These are phyloP conservation scores for Megalonaias nervosa DNA, from an alignment of 1,140 invertebrate species.

Conservation along the genomic window DNA sequence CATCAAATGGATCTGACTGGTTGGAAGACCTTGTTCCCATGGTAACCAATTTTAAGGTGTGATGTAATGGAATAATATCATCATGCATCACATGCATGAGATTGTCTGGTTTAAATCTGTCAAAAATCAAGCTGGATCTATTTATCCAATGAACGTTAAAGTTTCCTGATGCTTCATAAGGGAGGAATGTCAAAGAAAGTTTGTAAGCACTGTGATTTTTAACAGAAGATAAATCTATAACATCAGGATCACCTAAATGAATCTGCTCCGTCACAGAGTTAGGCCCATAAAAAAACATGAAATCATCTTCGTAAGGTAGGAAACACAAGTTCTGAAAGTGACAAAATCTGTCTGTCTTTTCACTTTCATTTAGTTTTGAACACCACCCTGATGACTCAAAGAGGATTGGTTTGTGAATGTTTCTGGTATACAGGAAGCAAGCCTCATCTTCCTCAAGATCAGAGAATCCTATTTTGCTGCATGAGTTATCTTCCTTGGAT, in stretches of 20 bases:
- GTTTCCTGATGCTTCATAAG: slow-evolving; percentile 33
- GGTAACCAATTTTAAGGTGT: slow-evolving; percentile 62
- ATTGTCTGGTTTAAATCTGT: slow-evolving; percentile 75
- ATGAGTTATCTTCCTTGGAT: no score
- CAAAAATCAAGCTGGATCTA: slow-evolving; percentile 54
- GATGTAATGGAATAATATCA: slow-evolving; percentile 74
- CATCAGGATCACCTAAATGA: slow-evolving; percentile 32
- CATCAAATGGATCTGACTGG: slow-evolving; percentile 34
- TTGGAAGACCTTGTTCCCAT: slow-evolving; percentile 1
- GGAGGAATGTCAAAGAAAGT: slow-evolving; percentile 63
- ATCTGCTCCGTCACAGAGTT: slow-evolving; percentile 22
- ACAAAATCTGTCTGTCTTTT: slow-evolving; percentile 50
- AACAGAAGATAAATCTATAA: slow-evolving; percentile 67
- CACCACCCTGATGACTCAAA: no score
- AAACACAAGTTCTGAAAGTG: slow-evolving; percentile 70
- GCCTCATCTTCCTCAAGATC: no score
- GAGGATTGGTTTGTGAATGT: no score
- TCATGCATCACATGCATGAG: slow-evolving; percentile 77
- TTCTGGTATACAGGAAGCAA: no score
- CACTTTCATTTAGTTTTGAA: no score
- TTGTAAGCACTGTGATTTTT: slow-evolving; percentile 64
- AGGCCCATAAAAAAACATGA: slow-evolving; percentile 60
- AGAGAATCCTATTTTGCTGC: no score
- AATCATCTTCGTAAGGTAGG: slow-evolving; percentile 54
- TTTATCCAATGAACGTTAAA: slow-evolving; percentile 41